Percentiles rank a stretch among this genome's conserved stretches.
Evolutionary conservation across 2,888 invertebrate genomes (phyloP).

Genomic region (Pharmacophagus antenor): DNA sequence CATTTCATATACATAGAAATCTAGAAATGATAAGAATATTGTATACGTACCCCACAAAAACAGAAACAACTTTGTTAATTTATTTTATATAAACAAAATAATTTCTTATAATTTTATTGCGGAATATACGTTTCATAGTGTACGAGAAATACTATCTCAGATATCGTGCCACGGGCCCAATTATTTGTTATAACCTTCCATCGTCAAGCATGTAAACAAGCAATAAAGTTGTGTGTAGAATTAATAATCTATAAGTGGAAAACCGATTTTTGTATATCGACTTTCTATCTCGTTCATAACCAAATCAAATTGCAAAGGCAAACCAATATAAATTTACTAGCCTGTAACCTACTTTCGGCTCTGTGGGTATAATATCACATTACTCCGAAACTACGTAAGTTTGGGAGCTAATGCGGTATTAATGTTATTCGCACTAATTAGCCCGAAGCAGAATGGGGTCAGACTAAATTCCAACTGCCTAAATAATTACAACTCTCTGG

Average conservation of each 20-base stretch:
- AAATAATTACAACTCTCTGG: constrained; percentile 61
- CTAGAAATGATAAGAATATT: too few relatives aligned
- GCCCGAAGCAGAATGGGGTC: constrained; percentile 57
- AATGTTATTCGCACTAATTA: constrained; percentile 66
- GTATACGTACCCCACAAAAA: too few relatives aligned
- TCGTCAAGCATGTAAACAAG: too few relatives aligned
- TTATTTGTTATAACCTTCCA: too few relatives aligned
- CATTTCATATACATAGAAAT: too few relatives aligned
- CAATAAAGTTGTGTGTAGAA: neutral
- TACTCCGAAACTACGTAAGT: constrained; percentile 36
- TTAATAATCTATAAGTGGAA: neutral
- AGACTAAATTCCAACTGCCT: constrained; percentile 60
- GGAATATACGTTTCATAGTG: too few relatives aligned
- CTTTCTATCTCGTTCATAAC: constrained; percentile 4
- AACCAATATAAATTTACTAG: constrained; percentile 25
- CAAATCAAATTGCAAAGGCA: constrained; percentile 20
- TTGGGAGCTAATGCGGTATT: constrained; percentile 62
- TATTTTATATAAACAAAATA: too few relatives aligned
- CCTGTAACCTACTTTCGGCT: constrained; percentile 13
- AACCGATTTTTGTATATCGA: neutral
- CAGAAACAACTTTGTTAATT: too few relatives aligned
- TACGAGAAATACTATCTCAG: too few relatives aligned
- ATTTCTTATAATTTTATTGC: too few relatives aligned
- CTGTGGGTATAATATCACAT: constrained; percentile 26
- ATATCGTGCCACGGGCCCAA: too few relatives aligned